Evolutionary conservation across 2,888 invertebrate genomes (phyloP), one percentile per base, ranked within the genome.

Genomic region (Digitonthophagus gazella): DNA sequence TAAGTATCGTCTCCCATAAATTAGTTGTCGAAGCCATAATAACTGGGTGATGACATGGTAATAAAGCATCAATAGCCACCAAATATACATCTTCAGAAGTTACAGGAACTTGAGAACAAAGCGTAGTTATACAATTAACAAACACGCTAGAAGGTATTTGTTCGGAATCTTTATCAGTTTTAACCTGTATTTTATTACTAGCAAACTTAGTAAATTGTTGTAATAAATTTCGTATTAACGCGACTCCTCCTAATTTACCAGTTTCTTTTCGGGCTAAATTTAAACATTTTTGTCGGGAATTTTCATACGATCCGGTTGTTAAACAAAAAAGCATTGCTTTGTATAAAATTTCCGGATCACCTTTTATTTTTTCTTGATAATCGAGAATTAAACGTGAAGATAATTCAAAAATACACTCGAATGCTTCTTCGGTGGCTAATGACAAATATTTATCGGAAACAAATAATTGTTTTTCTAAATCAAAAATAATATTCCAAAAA

Each of bases 401-500:
- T 75, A 95, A 85, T 76, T 90, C 84, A 83, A 91, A 90, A 73
- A 95, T 87, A 82, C 90, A 89, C 71, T 87, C 86, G 19, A 91
- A 81, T 20, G 86, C 93, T 75, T 94, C 93, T 73, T 91, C 90
- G 11, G 88, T 82, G 57, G 92, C 91, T 6, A 90, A 85, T 11
- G 88, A 79, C 56, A 97, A 84, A 80, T 92, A 92, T 77, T 94
- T 91, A 74, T 96, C 96, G 66, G 93, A 91, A 61, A 95, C 87
- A 80, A 96, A 91, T 69, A 92, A 84, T 78, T 92, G 92, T 77
- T 92, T 93, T 68, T 93, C 91, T 76, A 89, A 86, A 80, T 93
- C 93, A 56, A 88, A 78, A n/a, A 93, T 83, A 63, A 90, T 85
- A 55, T 85, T 87, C 93, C 94, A 93, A 74, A 92, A 83, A 55